Conservation (phyloP, 2,888 invertebrate species). For the Caenorhabditis japonica region DNA sequence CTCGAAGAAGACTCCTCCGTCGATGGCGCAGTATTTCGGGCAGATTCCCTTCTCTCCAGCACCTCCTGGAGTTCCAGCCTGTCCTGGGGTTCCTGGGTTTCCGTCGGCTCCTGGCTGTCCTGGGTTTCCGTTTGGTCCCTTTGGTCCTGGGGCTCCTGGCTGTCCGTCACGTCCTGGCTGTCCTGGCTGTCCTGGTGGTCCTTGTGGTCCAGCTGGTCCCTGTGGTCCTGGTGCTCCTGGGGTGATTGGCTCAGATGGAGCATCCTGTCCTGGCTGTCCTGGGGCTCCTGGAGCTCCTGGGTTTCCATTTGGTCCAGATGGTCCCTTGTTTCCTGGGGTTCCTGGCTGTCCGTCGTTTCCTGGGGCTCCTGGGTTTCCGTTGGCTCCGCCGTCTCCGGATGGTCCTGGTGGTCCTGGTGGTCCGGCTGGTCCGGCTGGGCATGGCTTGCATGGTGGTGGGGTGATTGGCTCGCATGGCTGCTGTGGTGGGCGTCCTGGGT, state of each 20-base stretch:
- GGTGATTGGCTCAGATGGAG: slow-evolving; percentile 63
- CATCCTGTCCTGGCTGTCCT: slow-evolving; percentile 71
- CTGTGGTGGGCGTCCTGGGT: slow-evolving; percentile 62
- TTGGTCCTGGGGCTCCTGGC: slow-evolving; percentile 59
- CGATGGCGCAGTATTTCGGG: slow-evolving; percentile 65
- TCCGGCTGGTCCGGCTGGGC: slow-evolving; percentile 66
- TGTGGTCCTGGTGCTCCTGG: slow-evolving; percentile 69
- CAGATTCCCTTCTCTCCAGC: slow-evolving; percentile 52
- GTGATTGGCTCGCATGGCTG: slow-evolving; percentile 70
- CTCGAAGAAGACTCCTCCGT: slow-evolving; percentile 72
- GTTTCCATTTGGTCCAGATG: slow-evolving; percentile 66
- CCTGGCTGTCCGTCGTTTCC: no score
- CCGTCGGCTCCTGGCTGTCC: slow-evolving; percentile 56
- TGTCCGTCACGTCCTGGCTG: slow-evolving; percentile 64
- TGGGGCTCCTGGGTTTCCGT: slow-evolving; percentile 57
- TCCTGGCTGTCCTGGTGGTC: slow-evolving; percentile 66
- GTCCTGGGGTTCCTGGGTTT: slow-evolving; percentile 56
- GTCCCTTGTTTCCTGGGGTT: slow-evolving; percentile 70
- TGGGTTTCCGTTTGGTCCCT: slow-evolving; percentile 58
- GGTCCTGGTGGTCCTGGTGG: slow-evolving; percentile 64
- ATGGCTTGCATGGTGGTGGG: slow-evolving; percentile 69
- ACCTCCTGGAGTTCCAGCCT: slow-evolving; percentile 59
- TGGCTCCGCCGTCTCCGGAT: slow-evolving; percentile 57
- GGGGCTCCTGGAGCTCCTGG: slow-evolving; percentile 71
- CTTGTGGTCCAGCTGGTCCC: slow-evolving; percentile 61